A percentile compares a stretch with the other conserved stretches of the same genome.
phyloP scores from a whole-genome alignment of 2,797 vertebrate species.

The Carcharodon carcharias region DNA sequence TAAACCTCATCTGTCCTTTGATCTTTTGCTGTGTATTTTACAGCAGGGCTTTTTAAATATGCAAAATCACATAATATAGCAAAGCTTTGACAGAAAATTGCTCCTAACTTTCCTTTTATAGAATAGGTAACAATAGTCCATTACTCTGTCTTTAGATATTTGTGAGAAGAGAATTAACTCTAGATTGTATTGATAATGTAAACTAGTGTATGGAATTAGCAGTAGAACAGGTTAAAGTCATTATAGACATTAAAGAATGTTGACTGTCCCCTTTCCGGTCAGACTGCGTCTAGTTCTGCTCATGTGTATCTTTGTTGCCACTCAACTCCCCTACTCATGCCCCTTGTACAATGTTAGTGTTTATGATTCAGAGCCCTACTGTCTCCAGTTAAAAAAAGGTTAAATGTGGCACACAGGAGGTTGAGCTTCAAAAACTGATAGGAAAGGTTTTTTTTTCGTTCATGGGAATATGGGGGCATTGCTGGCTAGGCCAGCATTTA shows the following conservation, averaged over 20 bases:
- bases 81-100: neutral
- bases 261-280: neutral
- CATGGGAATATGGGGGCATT: too few species aligned
- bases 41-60: neutral
- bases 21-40: neutral
- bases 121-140: neutral
- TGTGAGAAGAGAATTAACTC: neutral
- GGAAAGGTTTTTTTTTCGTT: neutral
- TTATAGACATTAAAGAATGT: neutral
- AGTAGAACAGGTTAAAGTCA: neutral
- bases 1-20: conserved; percentile 6
- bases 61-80: neutral
- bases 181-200: neutral
- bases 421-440: neutral
- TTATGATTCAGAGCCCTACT: neutral
- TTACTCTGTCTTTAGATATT: neutral
- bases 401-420: neutral
- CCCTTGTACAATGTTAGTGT: neutral
- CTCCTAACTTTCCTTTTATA: neutral
- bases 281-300: neutral
- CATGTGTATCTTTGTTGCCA: neutral
- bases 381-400: neutral
- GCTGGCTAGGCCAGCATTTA: too few species aligned
- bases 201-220: neutral
- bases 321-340: neutral